These are phyloP conservation scores for Ormyrus rosae DNA, from an alignment of 2,888 invertebrate genomes.

Conservation along the genomic window DNA sequence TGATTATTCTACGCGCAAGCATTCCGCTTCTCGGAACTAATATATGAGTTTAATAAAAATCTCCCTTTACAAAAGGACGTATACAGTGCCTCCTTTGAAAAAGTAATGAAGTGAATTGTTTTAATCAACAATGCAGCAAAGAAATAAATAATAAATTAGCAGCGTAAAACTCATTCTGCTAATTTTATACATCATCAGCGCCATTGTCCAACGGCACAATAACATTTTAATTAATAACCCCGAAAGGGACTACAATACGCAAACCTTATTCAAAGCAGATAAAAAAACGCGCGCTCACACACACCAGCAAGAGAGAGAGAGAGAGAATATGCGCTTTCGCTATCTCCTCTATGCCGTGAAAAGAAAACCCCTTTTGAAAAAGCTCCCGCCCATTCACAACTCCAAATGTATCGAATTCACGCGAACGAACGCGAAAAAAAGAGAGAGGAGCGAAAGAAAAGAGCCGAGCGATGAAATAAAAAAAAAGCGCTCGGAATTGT, in stretches of 20 bases:
- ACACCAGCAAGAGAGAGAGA: constrained; percentile 13
- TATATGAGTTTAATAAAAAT: too few relatives aligned
- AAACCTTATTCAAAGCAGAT: constrained; percentile 45
- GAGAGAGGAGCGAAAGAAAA: constrained; percentile 8
- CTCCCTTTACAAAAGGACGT: too few relatives aligned
- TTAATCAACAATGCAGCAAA: constrained; percentile 19
- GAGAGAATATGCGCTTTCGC: constrained; percentile 37
- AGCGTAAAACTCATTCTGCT: constrained; percentile 30
- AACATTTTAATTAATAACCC: constrained; percentile 52
- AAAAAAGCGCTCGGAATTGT: constrained; percentile 44
- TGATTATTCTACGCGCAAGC: too few relatives aligned
- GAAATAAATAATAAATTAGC: constrained; percentile 42
- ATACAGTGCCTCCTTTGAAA: not conserved
- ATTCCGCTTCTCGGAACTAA: too few relatives aligned
- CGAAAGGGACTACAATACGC: constrained; percentile 41
- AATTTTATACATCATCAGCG: constrained; percentile 46
- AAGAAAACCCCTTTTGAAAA: constrained; percentile 56
- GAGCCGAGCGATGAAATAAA: constrained; percentile 29
- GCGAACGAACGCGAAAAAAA: constrained; percentile 45
- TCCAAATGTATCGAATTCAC: constrained; percentile 54
- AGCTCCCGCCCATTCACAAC: constrained; percentile 41
- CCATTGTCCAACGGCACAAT: constrained; percentile 48
- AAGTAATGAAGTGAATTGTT: constrained; percentile 12
- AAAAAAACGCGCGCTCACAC: constrained; percentile 17
- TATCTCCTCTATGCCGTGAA: constrained; percentile 45